Conservation (phyloP, 1,140 invertebrate genomes). For the Aricia agestis region DNA sequence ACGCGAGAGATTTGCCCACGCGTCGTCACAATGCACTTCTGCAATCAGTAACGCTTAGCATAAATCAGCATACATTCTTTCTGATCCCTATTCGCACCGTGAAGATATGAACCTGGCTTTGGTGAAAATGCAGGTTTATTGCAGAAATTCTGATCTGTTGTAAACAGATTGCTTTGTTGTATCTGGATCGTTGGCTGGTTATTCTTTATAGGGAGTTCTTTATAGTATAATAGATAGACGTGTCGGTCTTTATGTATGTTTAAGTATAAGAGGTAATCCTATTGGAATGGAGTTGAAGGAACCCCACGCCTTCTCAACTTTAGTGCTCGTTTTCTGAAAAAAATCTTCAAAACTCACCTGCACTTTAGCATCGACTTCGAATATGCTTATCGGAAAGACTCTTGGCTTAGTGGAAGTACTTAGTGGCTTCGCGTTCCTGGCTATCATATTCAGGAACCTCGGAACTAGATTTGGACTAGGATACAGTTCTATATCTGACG, state of each 20-base stretch:
- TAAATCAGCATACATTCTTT: background rate
- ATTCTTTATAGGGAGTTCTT: no score
- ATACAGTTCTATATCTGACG: slow-evolving; percentile 92
- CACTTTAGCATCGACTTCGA: slow-evolving; percentile 86
- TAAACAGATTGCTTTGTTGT: no score
- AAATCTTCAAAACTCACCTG: slow-evolving; percentile 52
- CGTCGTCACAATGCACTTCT: background rate
- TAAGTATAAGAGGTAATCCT: no score
- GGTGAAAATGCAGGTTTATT: no score
- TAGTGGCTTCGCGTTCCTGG: slow-evolving; percentile 81
- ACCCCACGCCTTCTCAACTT: no score
- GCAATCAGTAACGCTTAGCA: background rate
- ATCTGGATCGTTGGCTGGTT: no score
- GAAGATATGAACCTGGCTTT: no score
- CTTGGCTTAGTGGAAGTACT: slow-evolving; percentile 80
- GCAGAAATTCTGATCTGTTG: no score
- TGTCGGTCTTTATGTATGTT: no score
- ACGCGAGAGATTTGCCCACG: background rate
- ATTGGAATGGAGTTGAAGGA: no score
- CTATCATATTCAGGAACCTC: slow-evolving; percentile 89
- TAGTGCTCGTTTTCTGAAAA: no score
- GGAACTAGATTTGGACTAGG: slow-evolving; percentile 86
- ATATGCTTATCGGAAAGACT: slow-evolving; percentile 89
- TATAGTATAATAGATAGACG: no score
- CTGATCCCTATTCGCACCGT: slow-evolving; percentile 3